phyloP scores from a whole-genome alignment of 2,797 vertebrate species.

The Chelon auratus region DNA sequence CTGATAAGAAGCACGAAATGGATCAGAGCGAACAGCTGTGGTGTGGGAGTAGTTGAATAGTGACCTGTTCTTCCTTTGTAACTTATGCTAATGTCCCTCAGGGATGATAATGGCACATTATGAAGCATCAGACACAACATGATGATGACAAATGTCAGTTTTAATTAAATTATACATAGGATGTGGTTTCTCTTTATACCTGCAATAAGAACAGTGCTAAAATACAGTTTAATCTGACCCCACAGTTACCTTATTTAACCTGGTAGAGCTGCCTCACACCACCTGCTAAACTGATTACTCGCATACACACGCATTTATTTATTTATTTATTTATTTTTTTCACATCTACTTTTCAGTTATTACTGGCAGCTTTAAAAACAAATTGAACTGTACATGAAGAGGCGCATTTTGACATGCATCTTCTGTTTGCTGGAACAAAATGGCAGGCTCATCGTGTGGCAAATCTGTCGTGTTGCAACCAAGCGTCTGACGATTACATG shows the following conservation, averaged over 20 bases:
- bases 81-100: constrained; percentile 1
- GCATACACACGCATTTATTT: neutral
- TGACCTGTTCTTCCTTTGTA: neutral
- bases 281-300: constrained; percentile 7
- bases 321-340: neutral
- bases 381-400: neutral
- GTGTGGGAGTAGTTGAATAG: constrained; percentile 15
- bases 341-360: neutral
- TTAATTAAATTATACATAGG: neutral
- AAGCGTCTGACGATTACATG: constrained; percentile 11
- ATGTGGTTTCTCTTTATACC: neutral
- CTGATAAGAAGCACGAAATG: neutral
- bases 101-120: constrained; percentile 5
- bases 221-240: neutral
- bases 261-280: neutral
- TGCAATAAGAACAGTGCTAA: neutral
- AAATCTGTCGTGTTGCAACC: constrained; percentile 3
- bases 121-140: neutral
- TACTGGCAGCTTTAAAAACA: neutral
- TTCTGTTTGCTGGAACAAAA: constrained; percentile 50
- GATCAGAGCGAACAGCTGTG: constrained; percentile 16
- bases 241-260: neutral
- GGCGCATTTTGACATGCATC: constrained; percentile 13
- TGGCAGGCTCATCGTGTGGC: constrained; percentile 42
- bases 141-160: neutral